Conservation (phyloP, 2,888 invertebrate species). For the Macrophya annulata region DNA sequence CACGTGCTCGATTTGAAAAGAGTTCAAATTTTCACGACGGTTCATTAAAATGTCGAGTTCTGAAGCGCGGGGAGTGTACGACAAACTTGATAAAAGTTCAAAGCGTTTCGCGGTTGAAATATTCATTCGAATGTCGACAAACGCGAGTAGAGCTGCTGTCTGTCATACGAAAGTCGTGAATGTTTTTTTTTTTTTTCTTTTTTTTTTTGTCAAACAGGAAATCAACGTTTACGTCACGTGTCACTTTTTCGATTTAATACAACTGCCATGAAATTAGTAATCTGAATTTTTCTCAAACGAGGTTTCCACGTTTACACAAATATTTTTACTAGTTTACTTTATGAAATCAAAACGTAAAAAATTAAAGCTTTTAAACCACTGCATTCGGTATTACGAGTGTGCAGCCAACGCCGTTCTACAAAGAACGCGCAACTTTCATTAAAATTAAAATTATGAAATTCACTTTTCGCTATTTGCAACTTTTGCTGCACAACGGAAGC, state of each 20-base stretch:
- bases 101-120: conserved; percentile 40
- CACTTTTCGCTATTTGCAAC: background rate
- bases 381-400: background rate
- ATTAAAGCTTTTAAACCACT: background rate
- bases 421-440: background rate
- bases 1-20: conserved; percentile 29
- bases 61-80: background rate
- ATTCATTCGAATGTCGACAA: conserved; percentile 42
- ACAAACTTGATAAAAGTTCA: conserved; percentile 46
- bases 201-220: background rate
- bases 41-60: conserved; percentile 46
- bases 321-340: conserved; percentile 11
- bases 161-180: background rate
- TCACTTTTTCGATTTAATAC: background rate
- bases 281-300: background rate
- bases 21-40: conserved; percentile 42
- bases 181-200: too few relatives aligned
- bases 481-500: background rate
- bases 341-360: background rate
- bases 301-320: background rate
- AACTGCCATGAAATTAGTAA: background rate
- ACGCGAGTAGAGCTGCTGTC: too few relatives aligned
- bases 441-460: conserved; percentile 9
- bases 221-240: background rate
- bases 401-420: background rate